phyloP scores from a whole-genome alignment of 2,888 invertebrate species.

The Maniola hyperantus region DNA sequence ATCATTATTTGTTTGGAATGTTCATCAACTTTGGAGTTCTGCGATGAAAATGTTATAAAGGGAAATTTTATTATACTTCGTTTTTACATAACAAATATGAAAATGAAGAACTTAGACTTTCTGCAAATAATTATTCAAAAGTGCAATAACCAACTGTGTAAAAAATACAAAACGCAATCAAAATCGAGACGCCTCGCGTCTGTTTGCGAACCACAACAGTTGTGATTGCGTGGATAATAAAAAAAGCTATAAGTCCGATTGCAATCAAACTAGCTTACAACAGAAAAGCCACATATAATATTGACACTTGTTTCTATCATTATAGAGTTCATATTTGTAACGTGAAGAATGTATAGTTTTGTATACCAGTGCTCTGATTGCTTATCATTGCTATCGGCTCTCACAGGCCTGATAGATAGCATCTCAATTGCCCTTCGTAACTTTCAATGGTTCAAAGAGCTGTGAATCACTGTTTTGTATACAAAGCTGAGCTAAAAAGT shows the following conservation, averaged over 20 bases:
- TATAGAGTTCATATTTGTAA: constrained; percentile 6
- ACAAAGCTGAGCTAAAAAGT: neutral
- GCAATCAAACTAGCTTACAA: constrained; percentile 34
- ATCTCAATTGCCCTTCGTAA: constrained; percentile 25
- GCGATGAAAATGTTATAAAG: neutral
- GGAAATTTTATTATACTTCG: neutral
- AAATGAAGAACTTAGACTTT: neutral
- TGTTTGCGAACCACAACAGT: constrained; percentile 33
- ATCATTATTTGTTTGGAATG: neutral
- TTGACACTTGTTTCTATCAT: neutral
- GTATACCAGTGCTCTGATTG: constrained; percentile 29
- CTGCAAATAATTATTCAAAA: neutral
- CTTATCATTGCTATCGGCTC: constrained; percentile 27
- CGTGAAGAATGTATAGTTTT: neutral
- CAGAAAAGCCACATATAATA: neutral
- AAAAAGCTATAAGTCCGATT: constrained; percentile 36
- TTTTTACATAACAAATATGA: neutral
- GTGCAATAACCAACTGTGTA: neutral
- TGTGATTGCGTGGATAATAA: constrained; percentile 41
- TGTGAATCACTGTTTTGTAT: constrained; percentile 11
- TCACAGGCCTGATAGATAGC: constrained; percentile 24
- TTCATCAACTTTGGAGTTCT: neutral
- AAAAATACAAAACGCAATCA: constrained; percentile 38
- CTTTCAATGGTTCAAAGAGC: constrained; percentile 15
- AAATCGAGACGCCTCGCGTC: constrained; percentile 28